Evolutionary conservation across 2,888 invertebrate species (phyloP).

Genomic region (Prostheceraeus crozeri): DNA sequence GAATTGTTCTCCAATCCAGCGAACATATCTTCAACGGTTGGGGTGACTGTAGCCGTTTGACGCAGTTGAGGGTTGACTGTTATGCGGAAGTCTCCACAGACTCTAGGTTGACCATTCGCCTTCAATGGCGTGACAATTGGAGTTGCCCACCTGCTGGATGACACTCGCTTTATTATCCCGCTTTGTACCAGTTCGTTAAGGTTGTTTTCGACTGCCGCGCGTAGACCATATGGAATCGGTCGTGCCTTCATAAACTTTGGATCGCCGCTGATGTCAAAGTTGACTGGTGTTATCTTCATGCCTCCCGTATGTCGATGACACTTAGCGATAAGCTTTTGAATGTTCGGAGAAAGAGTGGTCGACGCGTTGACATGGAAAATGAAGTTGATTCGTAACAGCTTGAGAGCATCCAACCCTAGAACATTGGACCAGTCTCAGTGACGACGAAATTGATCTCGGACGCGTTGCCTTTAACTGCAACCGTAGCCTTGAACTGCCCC

Average conservation of each 20-base stretch:
- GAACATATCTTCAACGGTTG: slow-evolving; percentile 30
- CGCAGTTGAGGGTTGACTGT: slow-evolving; percentile 17
- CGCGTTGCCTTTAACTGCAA: not conserved
- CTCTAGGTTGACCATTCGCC: not conserved
- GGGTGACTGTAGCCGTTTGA: slow-evolving; percentile 1
- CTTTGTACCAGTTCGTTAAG: not conserved
- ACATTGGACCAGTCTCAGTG: slow-evolving; percentile 10
- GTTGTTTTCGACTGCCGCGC: slow-evolving; percentile 6
- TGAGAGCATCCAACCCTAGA: slow-evolving; percentile 13
- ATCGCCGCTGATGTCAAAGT: slow-evolving; percentile 8
- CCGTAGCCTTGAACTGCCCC: no score
- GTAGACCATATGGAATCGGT: slow-evolving; percentile 20
- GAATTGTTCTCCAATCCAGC: not conserved
- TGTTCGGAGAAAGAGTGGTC: not conserved
- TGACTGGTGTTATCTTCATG: slow-evolving; percentile 10
- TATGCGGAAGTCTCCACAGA: slow-evolving; percentile 13
- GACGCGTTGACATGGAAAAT: no score
- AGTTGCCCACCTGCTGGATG: slow-evolving; percentile 19
- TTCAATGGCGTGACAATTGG: slow-evolving; percentile 20
- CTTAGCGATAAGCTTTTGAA: slow-evolving; percentile 3
- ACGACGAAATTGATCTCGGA: not conserved
- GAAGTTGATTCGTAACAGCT: slow-evolving; percentile 11
- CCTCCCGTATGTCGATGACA: not conserved
- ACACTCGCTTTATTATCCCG: slow-evolving; percentile 3
- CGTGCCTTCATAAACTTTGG: not conserved